phyloP scores from a whole-genome alignment of 2,888 invertebrate species.

The Drosophila silvestris region DNA sequence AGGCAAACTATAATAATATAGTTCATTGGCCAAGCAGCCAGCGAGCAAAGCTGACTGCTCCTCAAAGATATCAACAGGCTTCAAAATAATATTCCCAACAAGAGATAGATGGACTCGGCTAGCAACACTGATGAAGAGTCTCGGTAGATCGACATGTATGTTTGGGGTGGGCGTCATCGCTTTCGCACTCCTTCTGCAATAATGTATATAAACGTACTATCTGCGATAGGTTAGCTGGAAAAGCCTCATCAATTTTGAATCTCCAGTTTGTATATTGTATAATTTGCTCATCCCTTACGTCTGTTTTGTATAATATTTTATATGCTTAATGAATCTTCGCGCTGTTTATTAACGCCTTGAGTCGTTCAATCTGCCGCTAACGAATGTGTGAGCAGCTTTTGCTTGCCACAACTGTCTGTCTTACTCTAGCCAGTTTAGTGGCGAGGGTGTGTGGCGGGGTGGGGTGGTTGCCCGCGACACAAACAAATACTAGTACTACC shows the following conservation, averaged over 20 bases:
- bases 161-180: background rate
- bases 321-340: conserved; percentile 44
- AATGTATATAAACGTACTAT: background rate
- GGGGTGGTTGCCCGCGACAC: background rate
- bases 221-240: background rate
- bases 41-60: background rate
- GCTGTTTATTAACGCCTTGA: conserved; percentile 50
- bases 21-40: conserved; percentile 1
- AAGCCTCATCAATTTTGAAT: background rate
- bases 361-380: conserved; percentile 56
- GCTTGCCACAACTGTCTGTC: conserved; percentile 10
- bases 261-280: background rate
- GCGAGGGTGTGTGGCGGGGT: background rate
- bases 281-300: background rate
- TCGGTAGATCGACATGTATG: no score
- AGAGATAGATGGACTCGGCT: background rate
- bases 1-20: background rate
- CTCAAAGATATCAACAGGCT: background rate
- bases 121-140: background rate
- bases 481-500: background rate
- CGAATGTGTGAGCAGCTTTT: conserved; percentile 36
- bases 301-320: background rate
- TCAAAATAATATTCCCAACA: background rate
- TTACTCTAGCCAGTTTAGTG: background rate
- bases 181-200: background rate